Evolutionary conservation across 2,888 invertebrate genomes (phyloP).

Genomic region (Melanchra persicariae): DNA sequence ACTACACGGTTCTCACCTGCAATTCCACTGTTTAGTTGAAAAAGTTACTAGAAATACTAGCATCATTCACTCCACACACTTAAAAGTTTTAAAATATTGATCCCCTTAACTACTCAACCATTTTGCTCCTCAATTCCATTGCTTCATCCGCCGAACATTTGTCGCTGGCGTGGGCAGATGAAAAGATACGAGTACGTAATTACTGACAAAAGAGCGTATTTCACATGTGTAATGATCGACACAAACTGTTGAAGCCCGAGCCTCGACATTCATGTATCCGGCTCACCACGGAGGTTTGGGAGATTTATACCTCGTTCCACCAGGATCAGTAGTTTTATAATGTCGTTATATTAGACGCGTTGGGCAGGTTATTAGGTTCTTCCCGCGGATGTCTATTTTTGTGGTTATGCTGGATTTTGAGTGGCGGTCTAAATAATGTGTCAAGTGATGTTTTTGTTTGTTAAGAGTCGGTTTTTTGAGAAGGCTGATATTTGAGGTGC

Average conservation of each 20-base stretch:
- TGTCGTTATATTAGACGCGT: conserved; percentile 28
- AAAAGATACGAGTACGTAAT: conserved; percentile 50
- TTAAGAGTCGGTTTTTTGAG: not conserved
- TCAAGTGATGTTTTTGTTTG: conserved; percentile 27
- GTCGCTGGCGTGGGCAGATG: conserved; percentile 61
- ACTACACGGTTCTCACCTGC: too few relatives aligned
- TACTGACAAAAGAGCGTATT: conserved; percentile 35
- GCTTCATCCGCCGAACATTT: conserved; percentile 40
- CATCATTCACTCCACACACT: not conserved
- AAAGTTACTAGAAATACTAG: too few relatives aligned
- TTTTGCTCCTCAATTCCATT: conserved; percentile 10
- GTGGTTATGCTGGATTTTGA: conserved; percentile 3
- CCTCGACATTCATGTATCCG: conserved; percentile 60
- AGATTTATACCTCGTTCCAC: conserved; percentile 52
- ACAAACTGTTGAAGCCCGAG: conserved; percentile 45
- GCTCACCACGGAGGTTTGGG: conserved; percentile 32
- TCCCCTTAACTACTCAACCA: too few relatives aligned
- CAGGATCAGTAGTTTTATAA: conserved; percentile 36
- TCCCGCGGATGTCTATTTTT: conserved; percentile 19
- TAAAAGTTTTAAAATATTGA: not conserved
- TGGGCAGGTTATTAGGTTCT: conserved; percentile 22
- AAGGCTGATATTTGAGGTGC: not conserved
- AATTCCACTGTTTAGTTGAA: too few relatives aligned
- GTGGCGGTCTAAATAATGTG: conserved; percentile 1
- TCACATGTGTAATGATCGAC: conserved; percentile 47